Base-by-base conservation (phyloP, 2,888 invertebrate species). In the Drosophila robusta region DNA sequence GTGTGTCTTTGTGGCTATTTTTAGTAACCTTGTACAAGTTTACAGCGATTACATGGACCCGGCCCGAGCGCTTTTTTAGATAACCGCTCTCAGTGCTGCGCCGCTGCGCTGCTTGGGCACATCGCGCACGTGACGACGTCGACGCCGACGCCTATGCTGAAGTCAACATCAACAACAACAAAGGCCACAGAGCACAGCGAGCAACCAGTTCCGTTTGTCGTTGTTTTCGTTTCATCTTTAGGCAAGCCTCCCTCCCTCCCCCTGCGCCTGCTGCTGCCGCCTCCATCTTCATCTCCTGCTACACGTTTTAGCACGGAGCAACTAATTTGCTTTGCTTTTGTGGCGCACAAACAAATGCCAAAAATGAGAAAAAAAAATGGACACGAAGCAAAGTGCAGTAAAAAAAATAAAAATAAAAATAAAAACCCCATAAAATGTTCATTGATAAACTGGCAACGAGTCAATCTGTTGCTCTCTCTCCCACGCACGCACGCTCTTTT, bases 11-110 rank as follows among this genome's bases (percentile, higher is more conserved):
- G 45, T 34, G 29, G 38, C 75, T 78, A 78, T 78, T 78, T 78
- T 75, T 78, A 78, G 78, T 75, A 79, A 79, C 76, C 72, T 75
- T 78, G 72, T 75, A 75, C 66, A 79, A 78, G 75, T 78, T 78
- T 78, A 78, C 76, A 79, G 51, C 68, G 68, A 79, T 79, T 79
- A 78, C 80, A 79, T 79, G 82, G 63, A 67, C 86, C 69, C 65
- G 68, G 68, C 54, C 73, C 39, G 79, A 75, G 54, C 54, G 67
- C 58, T 79, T 67, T 75, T 77, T 75, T 60, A 78, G 76, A 70
- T 77, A 77, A 64, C 70, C 70, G 60, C 75, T 58, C 78, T 61
- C 56, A 22, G 24, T 34, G 52, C 52, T 52, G 45, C 42, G 24
- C 24, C 57, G 45, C 29, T 50, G 39, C 32, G 14, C 29, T 32